phyloP scores from a whole-genome alignment of 2,888 invertebrate species.

The Omphaloscelis lunosa region DNA sequence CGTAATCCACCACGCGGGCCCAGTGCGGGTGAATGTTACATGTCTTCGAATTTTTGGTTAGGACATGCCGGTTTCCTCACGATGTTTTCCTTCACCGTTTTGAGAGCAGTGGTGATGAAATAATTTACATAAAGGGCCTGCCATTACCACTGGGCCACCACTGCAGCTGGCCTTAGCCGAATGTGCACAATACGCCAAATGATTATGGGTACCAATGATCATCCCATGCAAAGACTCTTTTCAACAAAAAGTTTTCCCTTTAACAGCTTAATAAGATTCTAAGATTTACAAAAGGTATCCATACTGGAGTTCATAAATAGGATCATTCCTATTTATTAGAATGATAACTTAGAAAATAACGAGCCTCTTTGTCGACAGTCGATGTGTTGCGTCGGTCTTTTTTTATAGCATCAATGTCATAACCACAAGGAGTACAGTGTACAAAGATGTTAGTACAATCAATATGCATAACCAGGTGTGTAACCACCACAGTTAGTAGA shows the following conservation, averaged over 20 bases:
- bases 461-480: conserved; percentile 42
- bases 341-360: not conserved
- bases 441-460: conserved; percentile 20
- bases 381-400: not conserved
- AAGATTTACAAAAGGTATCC: not conserved
- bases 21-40: no score
- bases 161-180: not conserved
- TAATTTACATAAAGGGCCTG: no score
- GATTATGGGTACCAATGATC: no score
- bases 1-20: no score
- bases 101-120: no score
- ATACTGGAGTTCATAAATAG: no score
- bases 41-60: no score
- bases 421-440: not conserved
- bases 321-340: not conserved
- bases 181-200: not conserved
- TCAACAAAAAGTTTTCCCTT: not conserved
- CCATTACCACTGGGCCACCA: no score
- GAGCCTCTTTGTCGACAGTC: not conserved
- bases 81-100: no score
- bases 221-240: not conserved
- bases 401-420: conserved; percentile 29
- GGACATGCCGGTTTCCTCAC: no score
- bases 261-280: not conserved
- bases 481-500: conserved; percentile 3